These are phyloP conservation scores for Poeciliopsis occidentalis DNA, from an alignment of 2,113 vertebrate species.

Conservation along the genomic window DNA sequence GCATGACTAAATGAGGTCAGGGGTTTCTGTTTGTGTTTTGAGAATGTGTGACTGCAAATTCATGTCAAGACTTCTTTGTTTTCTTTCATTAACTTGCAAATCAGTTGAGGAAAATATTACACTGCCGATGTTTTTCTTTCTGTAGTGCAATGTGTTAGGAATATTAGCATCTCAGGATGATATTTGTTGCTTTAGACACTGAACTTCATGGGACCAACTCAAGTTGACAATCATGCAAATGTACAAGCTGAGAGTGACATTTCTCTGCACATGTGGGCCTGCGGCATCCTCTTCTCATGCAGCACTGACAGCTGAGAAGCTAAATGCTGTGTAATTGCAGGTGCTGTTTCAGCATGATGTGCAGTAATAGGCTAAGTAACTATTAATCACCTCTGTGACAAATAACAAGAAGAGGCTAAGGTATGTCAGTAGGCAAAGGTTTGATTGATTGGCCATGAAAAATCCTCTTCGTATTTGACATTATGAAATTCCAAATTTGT, in stretches of 20 bases:
- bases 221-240: slow-evolving; percentile 13
- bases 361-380: slow-evolving; percentile 66
- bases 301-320: slow-evolving; percentile 58
- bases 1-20: slow-evolving; percentile 59
- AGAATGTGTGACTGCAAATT: not conserved
- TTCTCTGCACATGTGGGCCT: slow-evolving; percentile 33
- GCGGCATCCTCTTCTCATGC: slow-evolving; percentile 39
- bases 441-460: slow-evolving; percentile 55
- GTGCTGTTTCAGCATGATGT: slow-evolving; percentile 46
- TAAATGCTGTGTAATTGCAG: slow-evolving; percentile 61
- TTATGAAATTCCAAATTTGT: not conserved
- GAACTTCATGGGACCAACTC: not conserved
- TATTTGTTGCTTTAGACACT: not conserved
- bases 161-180: slow-evolving; percentile 9
- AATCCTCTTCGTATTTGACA: slow-evolving; percentile 32
- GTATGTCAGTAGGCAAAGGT: slow-evolving; percentile 41
- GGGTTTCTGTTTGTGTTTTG: not conserved
- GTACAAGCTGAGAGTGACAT: slow-evolving; percentile 38
- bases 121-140: not conserved
- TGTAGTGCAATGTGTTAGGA: not conserved
- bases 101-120: not conserved
- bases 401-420: slow-evolving; percentile 66
- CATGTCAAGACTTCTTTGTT: not conserved
- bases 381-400: slow-evolving; percentile 71
- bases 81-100: not conserved